Base-by-base conservation (phyloP, 1,140 invertebrate genomes). In the Micrasema minimum region DNA sequence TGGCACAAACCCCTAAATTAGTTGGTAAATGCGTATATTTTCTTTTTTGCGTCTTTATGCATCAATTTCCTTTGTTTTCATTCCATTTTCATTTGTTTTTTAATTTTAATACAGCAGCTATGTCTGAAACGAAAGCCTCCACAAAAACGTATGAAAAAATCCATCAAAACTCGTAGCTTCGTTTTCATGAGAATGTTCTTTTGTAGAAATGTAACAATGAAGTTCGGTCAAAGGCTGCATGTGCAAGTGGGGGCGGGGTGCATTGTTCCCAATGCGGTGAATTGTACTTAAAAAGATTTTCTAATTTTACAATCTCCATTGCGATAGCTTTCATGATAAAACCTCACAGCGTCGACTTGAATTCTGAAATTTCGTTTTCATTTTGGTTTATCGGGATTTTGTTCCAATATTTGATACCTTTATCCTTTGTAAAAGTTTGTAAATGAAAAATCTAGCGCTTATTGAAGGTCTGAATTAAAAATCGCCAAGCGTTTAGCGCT, bases 161-260 rank as follows among this genome's bases (percentile, higher is more conserved):
- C 5, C 12, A 55, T 41, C 37, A 59, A 59, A 38, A 59, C 16
- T 20, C n/a, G 22, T 41, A 22, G 55, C 37, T 59, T 59, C 22
- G 55, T 59, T 59, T 59, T 41, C 55, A 22, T 16, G 37, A 38
- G 11, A 38, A 31, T 64, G 59, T 64, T 64, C 59, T 64, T 64
- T 64, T 64, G 59, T 64, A 12, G 59, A 45, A 45, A 23, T 64
- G 43, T 14, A 64, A 64, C 59, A 64, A 64, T 64, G 59, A 64
- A 20, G 59, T 37, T 14, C 59, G n/a, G 31, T 26, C 59, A 64
- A 64, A 64, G 59, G 59, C 23, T 22, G 59, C 59, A 46, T 64
- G 23, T 64, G 59, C 59, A 64, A 37, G 59, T 37, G 59, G 23
- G 43, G 41, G 59, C 43, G 26, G 26, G 7, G 26, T 7, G 41